phyloP scores from a whole-genome alignment of 1,140 invertebrate species.

The Drosophila murphyi region DNA sequence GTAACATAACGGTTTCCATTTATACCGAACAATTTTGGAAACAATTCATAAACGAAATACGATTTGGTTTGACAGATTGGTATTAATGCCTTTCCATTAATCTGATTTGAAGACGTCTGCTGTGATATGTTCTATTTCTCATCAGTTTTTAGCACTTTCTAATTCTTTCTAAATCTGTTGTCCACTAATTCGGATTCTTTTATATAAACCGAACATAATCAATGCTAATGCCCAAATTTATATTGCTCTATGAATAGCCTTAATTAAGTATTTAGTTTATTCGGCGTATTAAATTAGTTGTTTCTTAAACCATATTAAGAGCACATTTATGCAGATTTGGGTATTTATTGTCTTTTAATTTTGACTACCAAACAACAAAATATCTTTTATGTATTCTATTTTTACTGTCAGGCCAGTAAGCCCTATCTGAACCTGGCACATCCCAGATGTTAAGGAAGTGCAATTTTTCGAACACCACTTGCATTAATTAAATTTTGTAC shows the following conservation, averaged over 20 bases:
- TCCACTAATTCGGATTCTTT: neutral
- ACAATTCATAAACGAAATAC: too few relatives aligned
- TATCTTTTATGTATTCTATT: neutral
- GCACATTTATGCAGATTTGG: neutral
- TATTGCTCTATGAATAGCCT: neutral
- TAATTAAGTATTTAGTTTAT: too few relatives aligned
- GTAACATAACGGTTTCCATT: too few relatives aligned
- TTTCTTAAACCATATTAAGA: too few relatives aligned
- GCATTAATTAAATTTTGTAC: slow-evolving; percentile 1
- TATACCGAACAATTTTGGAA: too few relatives aligned
- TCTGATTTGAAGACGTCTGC: too few relatives aligned
- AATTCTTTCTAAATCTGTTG: neutral
- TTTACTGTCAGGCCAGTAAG: too few relatives aligned
- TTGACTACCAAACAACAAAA: too few relatives aligned
- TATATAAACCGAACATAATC: too few relatives aligned
- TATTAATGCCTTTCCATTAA: too few relatives aligned
- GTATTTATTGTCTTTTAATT: neutral
- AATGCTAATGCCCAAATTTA: neutral
- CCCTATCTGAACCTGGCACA: neutral
- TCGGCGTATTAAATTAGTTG: too few relatives aligned
- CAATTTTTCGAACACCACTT: neutral
- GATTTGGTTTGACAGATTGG: too few relatives aligned
- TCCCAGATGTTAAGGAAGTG: neutral
- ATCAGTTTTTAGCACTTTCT: neutral
- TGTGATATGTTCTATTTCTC: neutral